Percentiles rank a stretch among this genome's conserved stretches.
These are phyloP conservation scores for Ips nitidus DNA, from an alignment of 1,140 invertebrate genomes.

Conservation along the genomic window DNA sequence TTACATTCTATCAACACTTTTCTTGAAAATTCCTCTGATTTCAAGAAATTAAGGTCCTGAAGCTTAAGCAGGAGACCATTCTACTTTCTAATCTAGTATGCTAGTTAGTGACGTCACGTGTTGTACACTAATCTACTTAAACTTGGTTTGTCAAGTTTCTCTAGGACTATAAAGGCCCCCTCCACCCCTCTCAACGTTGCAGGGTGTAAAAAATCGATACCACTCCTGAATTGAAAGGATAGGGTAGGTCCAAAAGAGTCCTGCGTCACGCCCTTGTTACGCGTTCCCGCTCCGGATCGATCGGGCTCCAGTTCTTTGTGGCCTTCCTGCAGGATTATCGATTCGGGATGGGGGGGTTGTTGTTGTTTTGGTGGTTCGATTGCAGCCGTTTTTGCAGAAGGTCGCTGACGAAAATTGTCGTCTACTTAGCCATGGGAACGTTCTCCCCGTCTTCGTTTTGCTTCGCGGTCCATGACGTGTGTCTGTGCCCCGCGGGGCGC, in stretches of 20 bases:
- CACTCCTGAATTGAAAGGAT: constrained; percentile 16
- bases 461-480: constrained; percentile 18
- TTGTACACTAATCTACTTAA: too few relatives aligned
- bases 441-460: constrained; percentile 14
- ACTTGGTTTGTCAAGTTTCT: too few relatives aligned
- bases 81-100: too few relatives aligned
- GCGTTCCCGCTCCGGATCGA: constrained; percentile 8
- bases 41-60: too few relatives aligned
- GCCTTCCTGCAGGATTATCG: not conserved
- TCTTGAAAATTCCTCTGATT: too few relatives aligned
- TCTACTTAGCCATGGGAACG: constrained; percentile 5
- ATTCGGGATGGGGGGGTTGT: not conserved
- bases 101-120: too few relatives aligned
- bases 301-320: constrained; percentile 9
- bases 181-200: too few relatives aligned
- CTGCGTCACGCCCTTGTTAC: constrained; percentile 26
- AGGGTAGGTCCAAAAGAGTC: constrained; percentile 23
- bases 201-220: constrained; percentile 8
- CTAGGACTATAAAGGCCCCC: too few relatives aligned
- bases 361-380: constrained; percentile 4
- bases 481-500: not conserved
- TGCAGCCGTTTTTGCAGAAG: not conserved
- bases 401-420: not conserved
- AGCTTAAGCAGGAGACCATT: too few relatives aligned
- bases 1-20: too few relatives aligned